These are phyloP conservation scores for Cossypha heuglini DNA, from an alignment of 2,797 vertebrate genomes.

Conservation along the genomic window DNA sequence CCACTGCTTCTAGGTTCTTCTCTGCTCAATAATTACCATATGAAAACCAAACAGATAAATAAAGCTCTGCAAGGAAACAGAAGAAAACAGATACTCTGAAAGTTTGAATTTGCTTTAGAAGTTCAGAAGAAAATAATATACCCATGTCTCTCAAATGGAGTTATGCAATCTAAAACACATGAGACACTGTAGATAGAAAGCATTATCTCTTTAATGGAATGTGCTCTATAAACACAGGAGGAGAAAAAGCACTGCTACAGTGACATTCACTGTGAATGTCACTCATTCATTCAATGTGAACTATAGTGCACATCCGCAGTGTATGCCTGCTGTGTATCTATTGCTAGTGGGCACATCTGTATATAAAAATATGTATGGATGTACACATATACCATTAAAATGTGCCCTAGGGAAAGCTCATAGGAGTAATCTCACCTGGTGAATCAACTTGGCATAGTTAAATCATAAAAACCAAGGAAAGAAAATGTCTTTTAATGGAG, in stretches of 20 bases:
- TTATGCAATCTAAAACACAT: not conserved
- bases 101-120: not conserved
- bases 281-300: not conserved
- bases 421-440: not conserved
- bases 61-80: not conserved
- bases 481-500: not conserved
- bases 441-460: not conserved
- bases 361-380: accelerated
- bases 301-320: not conserved
- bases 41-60: not conserved
- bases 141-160: accelerated
- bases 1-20: not conserved
- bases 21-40: not conserved
- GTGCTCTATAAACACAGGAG: not conserved
- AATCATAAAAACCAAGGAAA: not conserved
- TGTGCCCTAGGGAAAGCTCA: not conserved
- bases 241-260: not conserved
- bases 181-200: not conserved
- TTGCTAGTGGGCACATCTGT: not conserved
- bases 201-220: not conserved
- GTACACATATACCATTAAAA: not conserved
- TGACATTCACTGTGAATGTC: not conserved
- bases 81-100: not conserved
- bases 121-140: not conserved
- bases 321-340: not conserved